Percentiles rank a stretch among this genome's conserved stretches.
These are phyloP conservation scores for Drosophila diplacantha DNA, from an alignment of 2,888 invertebrate genomes.

Conservation along the genomic window DNA sequence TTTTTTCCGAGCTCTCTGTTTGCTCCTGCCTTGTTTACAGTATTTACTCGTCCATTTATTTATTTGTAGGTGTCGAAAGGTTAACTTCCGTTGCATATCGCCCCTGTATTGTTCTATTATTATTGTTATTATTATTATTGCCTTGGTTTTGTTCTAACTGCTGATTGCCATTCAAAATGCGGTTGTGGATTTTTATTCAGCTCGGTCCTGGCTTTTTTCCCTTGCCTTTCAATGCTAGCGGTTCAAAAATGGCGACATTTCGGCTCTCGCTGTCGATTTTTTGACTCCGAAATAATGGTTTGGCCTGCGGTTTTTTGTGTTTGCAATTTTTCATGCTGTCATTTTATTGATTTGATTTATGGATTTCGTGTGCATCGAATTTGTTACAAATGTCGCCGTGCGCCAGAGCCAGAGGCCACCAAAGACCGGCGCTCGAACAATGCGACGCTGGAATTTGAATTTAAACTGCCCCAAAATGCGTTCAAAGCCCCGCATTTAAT, in stretches of 20 bases:
- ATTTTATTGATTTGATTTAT: slow-evolving; percentile 68
- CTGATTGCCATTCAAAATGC: slow-evolving; percentile 44
- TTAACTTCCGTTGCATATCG: slow-evolving; percentile 44
- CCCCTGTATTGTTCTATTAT: slow-evolving; percentile 31
- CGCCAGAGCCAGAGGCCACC: slow-evolving; percentile 17
- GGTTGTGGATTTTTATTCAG: slow-evolving; percentile 34
- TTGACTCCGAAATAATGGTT: slow-evolving; percentile 49
- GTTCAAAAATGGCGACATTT: slow-evolving; percentile 32
- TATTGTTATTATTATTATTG: slow-evolving; percentile 46
- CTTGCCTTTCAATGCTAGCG: not conserved
- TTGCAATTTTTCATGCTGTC: slow-evolving; percentile 60
- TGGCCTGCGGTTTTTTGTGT: slow-evolving; percentile 54
- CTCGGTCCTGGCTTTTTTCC: not conserved
- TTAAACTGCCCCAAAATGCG: slow-evolving; percentile 14
- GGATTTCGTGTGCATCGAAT: slow-evolving; percentile 49
- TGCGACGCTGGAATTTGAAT: slow-evolving; percentile 19
- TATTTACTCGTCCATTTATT: slow-evolving; percentile 61
- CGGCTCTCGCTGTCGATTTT: slow-evolving; percentile 28
- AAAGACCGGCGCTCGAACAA: slow-evolving; percentile 12
- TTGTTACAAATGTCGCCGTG: slow-evolving; percentile 46
- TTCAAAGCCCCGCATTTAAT: slow-evolving; percentile 11
- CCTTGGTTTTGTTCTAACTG: slow-evolving; percentile 37
- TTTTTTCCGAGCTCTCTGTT: slow-evolving; percentile 26
- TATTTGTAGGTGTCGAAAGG: slow-evolving; percentile 62
- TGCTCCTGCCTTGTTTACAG: slow-evolving; percentile 38